Percentiles rank a stretch among this genome's conserved stretches.
These are phyloP conservation scores for Troides oblongomaculatus DNA, from an alignment of 2,888 invertebrate species.

Conservation along the genomic window DNA sequence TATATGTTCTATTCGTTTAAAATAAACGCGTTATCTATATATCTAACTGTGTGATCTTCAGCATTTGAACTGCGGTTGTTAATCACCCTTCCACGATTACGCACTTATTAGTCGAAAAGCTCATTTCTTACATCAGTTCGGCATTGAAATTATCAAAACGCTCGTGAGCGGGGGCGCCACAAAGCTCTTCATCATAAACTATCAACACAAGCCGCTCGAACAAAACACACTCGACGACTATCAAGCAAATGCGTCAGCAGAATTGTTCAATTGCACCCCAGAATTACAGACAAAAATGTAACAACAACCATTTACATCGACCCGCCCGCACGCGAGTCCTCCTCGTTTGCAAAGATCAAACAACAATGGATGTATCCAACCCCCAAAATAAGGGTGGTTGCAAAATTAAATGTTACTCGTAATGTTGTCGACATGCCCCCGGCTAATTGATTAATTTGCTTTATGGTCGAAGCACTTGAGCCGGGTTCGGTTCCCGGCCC, in stretches of 20 bases:
- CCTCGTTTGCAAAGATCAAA: constrained; percentile 36
- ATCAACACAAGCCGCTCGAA: constrained; percentile 62
- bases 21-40: too few species aligned
- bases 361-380: constrained; percentile 38
- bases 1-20: too few species aligned
- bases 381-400: constrained; percentile 54
- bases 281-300: constrained; percentile 58
- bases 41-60: not conserved
- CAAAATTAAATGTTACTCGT: constrained; percentile 76
- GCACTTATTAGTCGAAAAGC: not conserved
- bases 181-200: constrained; percentile 65
- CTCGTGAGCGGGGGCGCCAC: constrained; percentile 34
- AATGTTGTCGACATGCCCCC: constrained; percentile 78
- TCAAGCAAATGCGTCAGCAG: constrained; percentile 75
- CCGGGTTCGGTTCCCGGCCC: constrained; percentile 64
- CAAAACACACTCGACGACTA: constrained; percentile 59
- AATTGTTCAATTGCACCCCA: constrained; percentile 66
- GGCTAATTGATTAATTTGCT: constrained; percentile 80
- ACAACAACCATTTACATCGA: constrained; percentile 44
- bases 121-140: not conserved
- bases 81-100: not conserved
- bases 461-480: constrained; percentile 76
- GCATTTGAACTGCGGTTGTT: not conserved
- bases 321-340: constrained; percentile 35
- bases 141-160: constrained; percentile 34